Percentiles rank a stretch among this genome's conserved stretches.
These are phyloP conservation scores for Acanthopleura granulata DNA, from an alignment of 2,888 invertebrate genomes.

Conservation along the genomic window DNA sequence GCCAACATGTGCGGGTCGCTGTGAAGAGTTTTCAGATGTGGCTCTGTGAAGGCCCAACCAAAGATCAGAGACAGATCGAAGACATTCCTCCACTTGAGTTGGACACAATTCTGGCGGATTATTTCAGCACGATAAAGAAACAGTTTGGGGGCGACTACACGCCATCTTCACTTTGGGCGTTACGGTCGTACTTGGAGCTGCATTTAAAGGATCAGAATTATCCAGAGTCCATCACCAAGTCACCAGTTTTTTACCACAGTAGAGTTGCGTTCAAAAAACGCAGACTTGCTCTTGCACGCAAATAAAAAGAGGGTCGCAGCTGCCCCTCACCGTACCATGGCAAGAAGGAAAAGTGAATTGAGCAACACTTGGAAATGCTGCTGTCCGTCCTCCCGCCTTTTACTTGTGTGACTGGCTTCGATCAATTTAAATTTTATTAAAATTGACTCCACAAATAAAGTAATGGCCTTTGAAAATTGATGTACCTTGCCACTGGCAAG, in stretches of 20 bases:
- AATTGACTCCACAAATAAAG: too few species aligned
- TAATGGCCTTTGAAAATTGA: too few species aligned
- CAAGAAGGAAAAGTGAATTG: too few species aligned
- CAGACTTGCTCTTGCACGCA: too few species aligned
- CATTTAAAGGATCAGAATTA: background rate
- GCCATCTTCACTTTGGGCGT: background rate
- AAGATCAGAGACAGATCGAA: background rate
- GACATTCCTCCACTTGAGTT: background rate
- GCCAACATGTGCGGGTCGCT: too few species aligned
- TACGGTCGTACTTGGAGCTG: background rate
- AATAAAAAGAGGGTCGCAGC: too few species aligned
- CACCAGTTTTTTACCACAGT: background rate
- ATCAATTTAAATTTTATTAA: too few species aligned
- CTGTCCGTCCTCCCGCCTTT: too few species aligned
- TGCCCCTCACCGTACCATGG: too few species aligned
- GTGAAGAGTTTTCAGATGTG: background rate
- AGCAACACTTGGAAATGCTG: too few species aligned
- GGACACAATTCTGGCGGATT: background rate
- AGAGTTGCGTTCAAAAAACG: background rate
- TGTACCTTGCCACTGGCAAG: too few species aligned
- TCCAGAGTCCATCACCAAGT: background rate
- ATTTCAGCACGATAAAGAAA: slow-evolving; percentile 4
- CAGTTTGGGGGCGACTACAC: background rate
- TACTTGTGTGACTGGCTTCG: too few species aligned
- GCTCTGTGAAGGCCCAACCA: background rate